A percentile compares a stretch with the other conserved stretches of the same genome.
Conservation (phyloP, 2,888 invertebrate genomes). For the Exephanes ischioxanthus region DNA sequence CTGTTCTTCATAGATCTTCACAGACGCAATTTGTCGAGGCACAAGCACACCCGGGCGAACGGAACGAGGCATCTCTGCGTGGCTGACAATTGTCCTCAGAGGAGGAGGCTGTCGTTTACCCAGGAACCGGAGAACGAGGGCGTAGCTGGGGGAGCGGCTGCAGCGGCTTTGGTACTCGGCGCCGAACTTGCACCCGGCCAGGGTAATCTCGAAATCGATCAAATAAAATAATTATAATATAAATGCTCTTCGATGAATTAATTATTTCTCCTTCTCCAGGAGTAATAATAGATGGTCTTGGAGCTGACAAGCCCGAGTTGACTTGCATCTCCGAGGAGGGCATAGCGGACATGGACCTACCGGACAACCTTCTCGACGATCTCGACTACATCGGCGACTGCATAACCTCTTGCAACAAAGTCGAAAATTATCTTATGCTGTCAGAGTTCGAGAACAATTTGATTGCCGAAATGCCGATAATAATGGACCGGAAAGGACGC, state of each 20-base stretch:
- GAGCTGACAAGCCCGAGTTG: slow-evolving; percentile 89
- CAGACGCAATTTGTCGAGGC: slow-evolving; percentile 89
- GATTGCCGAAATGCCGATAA: slow-evolving; percentile 91
- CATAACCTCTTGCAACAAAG: slow-evolving; percentile 94
- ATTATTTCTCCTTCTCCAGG: slow-evolving; percentile 66
- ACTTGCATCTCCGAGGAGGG: slow-evolving; percentile 95
- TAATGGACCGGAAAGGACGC: slow-evolving; percentile 90
- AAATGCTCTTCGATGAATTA: not conserved
- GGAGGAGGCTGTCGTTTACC: slow-evolving; percentile 87
- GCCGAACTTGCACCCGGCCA: slow-evolving; percentile 84
- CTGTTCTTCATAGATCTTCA: slow-evolving; percentile 94
- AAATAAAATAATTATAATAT: not conserved
- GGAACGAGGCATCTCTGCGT: slow-evolving; percentile 87
- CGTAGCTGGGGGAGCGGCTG: slow-evolving; percentile 86
- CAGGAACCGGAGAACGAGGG: slow-evolving; percentile 87
- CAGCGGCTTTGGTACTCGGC: slow-evolving; percentile 88
- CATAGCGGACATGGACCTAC: slow-evolving; percentile 93
- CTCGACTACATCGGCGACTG: slow-evolving; percentile 93
- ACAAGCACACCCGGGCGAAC: slow-evolving; percentile 89
- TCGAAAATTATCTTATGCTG: slow-evolving; percentile 94
- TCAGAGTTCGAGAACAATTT: slow-evolving; percentile 95
- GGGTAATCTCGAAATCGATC: slow-evolving; percentile 70
- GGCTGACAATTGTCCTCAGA: slow-evolving; percentile 87
- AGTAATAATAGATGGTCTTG: slow-evolving; percentile 76
- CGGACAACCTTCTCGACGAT: slow-evolving; percentile 92